Evolutionary conservation across 2,888 invertebrate genomes (phyloP).

Genomic region (Thecophora atra): DNA sequence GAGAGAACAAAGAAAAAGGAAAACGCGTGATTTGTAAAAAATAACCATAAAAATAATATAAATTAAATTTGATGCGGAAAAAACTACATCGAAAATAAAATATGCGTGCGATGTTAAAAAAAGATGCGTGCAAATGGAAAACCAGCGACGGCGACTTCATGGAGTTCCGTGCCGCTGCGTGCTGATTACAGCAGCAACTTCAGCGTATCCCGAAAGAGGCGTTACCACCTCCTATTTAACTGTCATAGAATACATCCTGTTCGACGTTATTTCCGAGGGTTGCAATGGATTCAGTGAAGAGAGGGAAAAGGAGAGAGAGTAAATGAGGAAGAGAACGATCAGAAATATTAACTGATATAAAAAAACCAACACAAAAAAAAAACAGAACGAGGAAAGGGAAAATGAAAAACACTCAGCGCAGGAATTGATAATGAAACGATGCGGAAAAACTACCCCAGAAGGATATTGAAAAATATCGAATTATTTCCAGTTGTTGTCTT

Average conservation of each 20-base stretch:
- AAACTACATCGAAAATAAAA: background rate
- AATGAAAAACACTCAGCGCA: background rate
- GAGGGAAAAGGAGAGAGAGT: background rate
- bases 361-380: background rate
- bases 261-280: conserved; percentile 10
- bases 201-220: conserved; percentile 46
- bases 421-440: background rate
- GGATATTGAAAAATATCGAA: background rate
- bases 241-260: conserved; percentile 49
- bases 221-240: conserved; percentile 50
- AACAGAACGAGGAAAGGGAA: background rate
- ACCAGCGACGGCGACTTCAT: background rate
- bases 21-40: no score
- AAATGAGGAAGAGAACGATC: background rate
- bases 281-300: background rate
- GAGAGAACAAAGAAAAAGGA: no score
- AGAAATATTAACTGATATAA: background rate
- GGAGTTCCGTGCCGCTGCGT: background rate
- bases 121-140: background rate
- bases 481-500: no score
- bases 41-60: background rate
- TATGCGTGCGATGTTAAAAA: no score
- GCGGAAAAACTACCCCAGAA: background rate
- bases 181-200: conserved; percentile 12
- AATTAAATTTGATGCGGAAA: conserved; percentile 15